Evolutionary conservation across 2,888 invertebrate genomes (phyloP).

Genomic region (Mayetiola destructor): DNA sequence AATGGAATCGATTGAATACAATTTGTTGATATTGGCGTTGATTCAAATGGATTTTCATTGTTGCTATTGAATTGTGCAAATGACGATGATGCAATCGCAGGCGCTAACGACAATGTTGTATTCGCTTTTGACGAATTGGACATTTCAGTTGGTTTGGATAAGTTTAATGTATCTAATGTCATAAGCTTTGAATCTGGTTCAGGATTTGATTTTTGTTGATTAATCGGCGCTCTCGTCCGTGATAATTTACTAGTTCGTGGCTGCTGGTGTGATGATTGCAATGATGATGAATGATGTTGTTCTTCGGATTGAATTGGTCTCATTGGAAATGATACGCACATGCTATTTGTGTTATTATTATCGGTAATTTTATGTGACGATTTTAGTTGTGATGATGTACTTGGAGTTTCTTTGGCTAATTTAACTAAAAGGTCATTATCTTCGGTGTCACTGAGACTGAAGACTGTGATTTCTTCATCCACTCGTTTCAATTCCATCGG

Average conservation of each 20-base stretch:
- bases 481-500: conserved; percentile 31
- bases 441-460: conserved; percentile 29
- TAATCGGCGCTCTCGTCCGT: conserved; percentile 29
- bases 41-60: not conserved
- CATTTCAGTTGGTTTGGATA: conserved; percentile 20
- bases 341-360: too few species aligned
- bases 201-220: conserved; percentile 24
- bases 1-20: not conserved
- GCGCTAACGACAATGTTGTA: not conserved
- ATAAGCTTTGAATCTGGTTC: conserved; percentile 25
- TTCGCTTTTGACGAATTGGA: too few species aligned
- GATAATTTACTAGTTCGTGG: conserved; percentile 28
- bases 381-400: conserved; percentile 11
- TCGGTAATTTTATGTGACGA: not conserved
- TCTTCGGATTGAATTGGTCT: too few species aligned
- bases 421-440: conserved; percentile 1
- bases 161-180: conserved; percentile 32
- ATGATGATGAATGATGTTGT: too few species aligned
- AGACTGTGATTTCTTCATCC: conserved; percentile 28
- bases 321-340: too few species aligned
- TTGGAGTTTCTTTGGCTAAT: conserved; percentile 10
- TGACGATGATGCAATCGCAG: not conserved
- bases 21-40: not conserved
- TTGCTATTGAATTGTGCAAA: too few species aligned
- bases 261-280: conserved; percentile 15